A percentile compares a stretch with the other conserved stretches of the same genome.
Conservation (phyloP, 2,888 invertebrate genomes). For the Ethmia dodecea region DNA sequence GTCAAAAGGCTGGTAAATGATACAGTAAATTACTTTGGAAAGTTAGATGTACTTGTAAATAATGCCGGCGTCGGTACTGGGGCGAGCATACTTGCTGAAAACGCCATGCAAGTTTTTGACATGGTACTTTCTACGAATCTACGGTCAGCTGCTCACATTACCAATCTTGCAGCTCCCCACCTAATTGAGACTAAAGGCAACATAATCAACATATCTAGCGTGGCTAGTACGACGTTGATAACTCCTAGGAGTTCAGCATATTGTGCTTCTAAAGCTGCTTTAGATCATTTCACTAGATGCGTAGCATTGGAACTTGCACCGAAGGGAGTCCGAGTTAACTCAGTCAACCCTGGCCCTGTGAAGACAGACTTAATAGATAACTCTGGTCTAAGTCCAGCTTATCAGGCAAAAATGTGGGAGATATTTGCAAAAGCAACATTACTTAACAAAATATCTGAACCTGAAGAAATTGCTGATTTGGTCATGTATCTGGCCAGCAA, state of each 20-base stretch:
- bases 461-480: conserved; percentile 4
- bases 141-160: conserved; percentile 5
- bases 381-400: neutral
- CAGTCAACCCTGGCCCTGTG: conserved; percentile 2
- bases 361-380: conserved; percentile 3
- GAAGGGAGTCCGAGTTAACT: conserved; percentile 3
- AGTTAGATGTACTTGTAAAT: conserved; percentile 13
- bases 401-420: neutral
- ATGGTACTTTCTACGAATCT: conserved; percentile 7
- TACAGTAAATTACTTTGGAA: conserved; percentile 17
- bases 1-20: conserved; percentile 22
- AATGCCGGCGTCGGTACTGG: conserved; percentile 9
- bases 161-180: conserved; percentile 8
- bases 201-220: conserved; percentile 13
- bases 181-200: conserved; percentile 11
- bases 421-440: conserved; percentile 1
- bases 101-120: conserved; percentile 5
- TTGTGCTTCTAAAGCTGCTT: conserved; percentile 3
- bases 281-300: conserved; percentile 1
- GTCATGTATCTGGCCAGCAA: conserved; percentile 81
- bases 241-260: conserved; percentile 1
- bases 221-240: neutral
- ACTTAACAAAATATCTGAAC: neutral
- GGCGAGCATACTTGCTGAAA: conserved; percentile 1
- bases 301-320: conserved; percentile 3